Conservation (phyloP, 30 jellyfish, hydroid and myxozoan genomes). For the Aurelia sp. region DNA sequence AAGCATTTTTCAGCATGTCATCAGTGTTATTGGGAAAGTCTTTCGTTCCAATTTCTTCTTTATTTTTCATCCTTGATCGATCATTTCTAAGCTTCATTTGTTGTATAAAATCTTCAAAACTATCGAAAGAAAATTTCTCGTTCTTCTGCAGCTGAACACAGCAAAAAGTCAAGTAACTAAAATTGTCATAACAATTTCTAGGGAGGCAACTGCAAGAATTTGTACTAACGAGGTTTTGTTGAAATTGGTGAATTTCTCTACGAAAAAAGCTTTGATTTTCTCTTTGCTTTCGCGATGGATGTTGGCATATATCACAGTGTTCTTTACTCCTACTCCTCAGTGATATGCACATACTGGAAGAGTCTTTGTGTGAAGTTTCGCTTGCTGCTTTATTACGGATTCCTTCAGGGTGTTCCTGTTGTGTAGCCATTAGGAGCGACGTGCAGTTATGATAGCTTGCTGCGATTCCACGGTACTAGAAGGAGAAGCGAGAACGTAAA, state of each 20-base stretch:
- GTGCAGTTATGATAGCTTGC: no score
- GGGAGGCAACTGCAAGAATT: constrained; percentile 52
- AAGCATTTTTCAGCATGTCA: neutral
- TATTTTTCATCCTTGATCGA: neutral
- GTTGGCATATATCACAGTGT: neutral
- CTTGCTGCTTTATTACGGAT: no score
- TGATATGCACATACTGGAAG: neutral
- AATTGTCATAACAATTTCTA: neutral
- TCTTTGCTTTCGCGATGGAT: neutral
- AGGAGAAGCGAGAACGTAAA: no score
- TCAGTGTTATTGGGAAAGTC: neutral
- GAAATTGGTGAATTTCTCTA: neutral
- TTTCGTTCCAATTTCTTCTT: neutral
- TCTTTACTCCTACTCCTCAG: neutral
- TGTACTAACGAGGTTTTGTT: neutral
- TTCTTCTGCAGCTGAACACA: constrained; percentile 6
- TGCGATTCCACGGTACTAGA: no score
- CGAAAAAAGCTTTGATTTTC: neutral
- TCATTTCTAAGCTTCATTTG: neutral
- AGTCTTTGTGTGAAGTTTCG: no score
- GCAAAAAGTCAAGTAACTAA: constrained; percentile 4
- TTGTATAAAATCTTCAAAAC: neutral
- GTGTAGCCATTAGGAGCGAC: no score
- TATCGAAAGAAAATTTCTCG: neutral
- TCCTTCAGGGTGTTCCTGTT: no score